phyloP scores from a whole-genome alignment of 1,140 invertebrate species.

The Heliconius eleuchia region DNA sequence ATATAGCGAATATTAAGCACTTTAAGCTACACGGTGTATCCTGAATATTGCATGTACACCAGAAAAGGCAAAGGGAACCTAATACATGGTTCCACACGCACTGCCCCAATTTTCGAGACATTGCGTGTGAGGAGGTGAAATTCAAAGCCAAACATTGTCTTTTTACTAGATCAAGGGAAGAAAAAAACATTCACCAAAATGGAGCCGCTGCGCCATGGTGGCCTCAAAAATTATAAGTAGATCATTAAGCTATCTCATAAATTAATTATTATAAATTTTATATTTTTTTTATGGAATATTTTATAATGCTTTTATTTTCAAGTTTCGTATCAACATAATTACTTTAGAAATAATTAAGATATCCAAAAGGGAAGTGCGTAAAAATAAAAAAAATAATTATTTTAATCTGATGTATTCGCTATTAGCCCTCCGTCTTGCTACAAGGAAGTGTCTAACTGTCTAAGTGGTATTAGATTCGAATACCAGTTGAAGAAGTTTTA shows the following conservation, averaged over 20 bases:
- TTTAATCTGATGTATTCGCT: background rate
- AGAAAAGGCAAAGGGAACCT: no score
- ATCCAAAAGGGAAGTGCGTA: background rate
- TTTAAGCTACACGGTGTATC: no score
- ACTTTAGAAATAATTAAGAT: background rate
- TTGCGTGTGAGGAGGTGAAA: background rate
- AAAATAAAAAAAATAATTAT: background rate
- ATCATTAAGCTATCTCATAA: no score
- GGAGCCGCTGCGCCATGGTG: background rate
- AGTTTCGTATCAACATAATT: constrained; percentile 2
- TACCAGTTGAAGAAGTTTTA: no score
- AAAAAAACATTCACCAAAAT: no score
- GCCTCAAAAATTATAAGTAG: background rate
- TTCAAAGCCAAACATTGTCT: background rate
- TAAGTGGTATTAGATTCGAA: no score
- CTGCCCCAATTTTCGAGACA: background rate
- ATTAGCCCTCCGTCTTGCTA: no score
- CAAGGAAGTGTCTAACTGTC: background rate
- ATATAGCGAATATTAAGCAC: no score
- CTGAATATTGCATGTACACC: no score
- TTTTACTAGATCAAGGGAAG: background rate
- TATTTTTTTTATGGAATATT: background rate
- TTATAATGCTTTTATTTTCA: background rate
- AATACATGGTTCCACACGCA: no score
- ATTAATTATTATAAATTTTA: background rate